Conservation (phyloP, 2,113 vertebrate genomes). For the Lepisosteus oculatus region DNA sequence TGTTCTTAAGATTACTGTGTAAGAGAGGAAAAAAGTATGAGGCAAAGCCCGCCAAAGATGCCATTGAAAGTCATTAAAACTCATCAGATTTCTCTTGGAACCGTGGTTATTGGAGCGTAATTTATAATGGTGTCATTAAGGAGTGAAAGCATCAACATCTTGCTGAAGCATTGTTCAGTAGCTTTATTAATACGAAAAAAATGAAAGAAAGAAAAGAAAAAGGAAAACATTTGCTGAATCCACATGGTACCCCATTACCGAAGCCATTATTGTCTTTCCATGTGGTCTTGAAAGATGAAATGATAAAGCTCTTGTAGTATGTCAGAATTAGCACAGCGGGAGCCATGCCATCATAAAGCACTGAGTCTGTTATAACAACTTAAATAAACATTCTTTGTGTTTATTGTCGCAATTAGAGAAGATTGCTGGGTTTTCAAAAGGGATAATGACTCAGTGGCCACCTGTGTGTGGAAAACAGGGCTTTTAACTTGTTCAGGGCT, state of each 20-base stretch:
- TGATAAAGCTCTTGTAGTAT: slow-evolving; percentile 27
- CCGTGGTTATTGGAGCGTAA: neutral
- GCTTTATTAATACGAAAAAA: neutral
- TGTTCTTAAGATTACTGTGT: too few species aligned
- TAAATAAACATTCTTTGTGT: slow-evolving; percentile 58
- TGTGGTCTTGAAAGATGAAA: neutral
- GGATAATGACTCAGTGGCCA: slow-evolving; percentile 40
- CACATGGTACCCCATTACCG: slow-evolving; percentile 17
- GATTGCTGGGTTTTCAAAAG: slow-evolving; percentile 61
- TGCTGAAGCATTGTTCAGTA: neutral
- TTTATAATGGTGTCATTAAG: neutral
- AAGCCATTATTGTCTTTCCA: slow-evolving; percentile 20
- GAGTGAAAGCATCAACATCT: neutral
- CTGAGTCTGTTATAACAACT: slow-evolving; percentile 54
- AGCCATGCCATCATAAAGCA: slow-evolving; percentile 44
- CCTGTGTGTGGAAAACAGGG: slow-evolving; percentile 38
- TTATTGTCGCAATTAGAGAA: slow-evolving; percentile 62
- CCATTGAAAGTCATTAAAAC: neutral
- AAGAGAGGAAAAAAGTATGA: neutral
- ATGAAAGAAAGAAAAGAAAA: neutral
- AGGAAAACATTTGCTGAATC: slow-evolving; percentile 15
- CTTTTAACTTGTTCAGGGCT: slow-evolving; percentile 38
- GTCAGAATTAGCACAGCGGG: slow-evolving; percentile 50
- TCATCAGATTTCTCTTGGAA: neutral
- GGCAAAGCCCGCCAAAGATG: neutral